Conservation (phyloP, 2,888 invertebrate species). For the Lottia gigantea region DNA sequence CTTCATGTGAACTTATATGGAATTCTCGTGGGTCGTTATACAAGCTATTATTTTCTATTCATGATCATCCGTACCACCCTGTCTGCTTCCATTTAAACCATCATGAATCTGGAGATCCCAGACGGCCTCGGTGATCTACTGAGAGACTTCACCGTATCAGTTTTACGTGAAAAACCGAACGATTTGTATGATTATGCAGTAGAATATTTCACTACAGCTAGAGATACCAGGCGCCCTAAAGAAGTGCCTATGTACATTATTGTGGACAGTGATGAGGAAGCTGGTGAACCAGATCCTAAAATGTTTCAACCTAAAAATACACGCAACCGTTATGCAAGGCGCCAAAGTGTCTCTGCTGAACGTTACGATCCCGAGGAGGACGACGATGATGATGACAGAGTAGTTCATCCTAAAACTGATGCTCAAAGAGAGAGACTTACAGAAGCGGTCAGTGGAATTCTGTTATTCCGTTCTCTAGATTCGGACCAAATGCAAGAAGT, state of each 20-base stretch:
- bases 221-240: constrained; percentile 58
- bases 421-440: constrained; percentile 62
- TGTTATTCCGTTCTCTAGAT: constrained; percentile 65
- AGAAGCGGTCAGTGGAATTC: constrained; percentile 63
- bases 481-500: constrained; percentile 67
- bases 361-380: constrained; percentile 66
- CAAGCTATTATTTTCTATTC: constrained; percentile 8
- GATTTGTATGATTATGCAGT: constrained; percentile 66
- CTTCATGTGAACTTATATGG: background rate
- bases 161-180: constrained; percentile 62
- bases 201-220: constrained; percentile 63
- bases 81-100: constrained; percentile 17
- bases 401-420: constrained; percentile 66
- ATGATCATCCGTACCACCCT: background rate
- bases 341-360: constrained; percentile 67
- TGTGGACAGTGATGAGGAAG: constrained; percentile 65
- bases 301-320: constrained; percentile 52
- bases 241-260: constrained; percentile 67
- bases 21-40: constrained; percentile 5
- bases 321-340: constrained; percentile 60
- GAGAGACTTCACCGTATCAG: constrained; percentile 67
- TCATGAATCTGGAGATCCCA: constrained; percentile 66
- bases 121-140: constrained; percentile 67
- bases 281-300: constrained; percentile 62
- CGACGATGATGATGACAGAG: constrained; percentile 61